These are phyloP conservation scores for Catocala fraxini DNA, from an alignment of 2,888 invertebrate genomes.

Conservation along the genomic window DNA sequence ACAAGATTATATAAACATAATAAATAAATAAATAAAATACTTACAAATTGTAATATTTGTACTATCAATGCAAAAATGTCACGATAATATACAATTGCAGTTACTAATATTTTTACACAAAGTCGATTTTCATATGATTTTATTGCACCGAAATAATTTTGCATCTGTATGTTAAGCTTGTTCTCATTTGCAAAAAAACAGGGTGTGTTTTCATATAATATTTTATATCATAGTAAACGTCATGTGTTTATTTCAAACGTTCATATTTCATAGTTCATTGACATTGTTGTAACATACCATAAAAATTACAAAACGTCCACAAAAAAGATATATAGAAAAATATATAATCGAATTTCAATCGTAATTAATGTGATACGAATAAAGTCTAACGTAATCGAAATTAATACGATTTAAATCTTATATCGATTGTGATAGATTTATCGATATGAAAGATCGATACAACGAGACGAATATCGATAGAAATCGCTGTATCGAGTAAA, in stretches of 20 bases:
- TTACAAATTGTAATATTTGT: slow-evolving; percentile 1
- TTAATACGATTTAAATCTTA: no score
- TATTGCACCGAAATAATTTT: slow-evolving; percentile 43
- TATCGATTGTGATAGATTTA: no score
- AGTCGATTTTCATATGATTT: slow-evolving; percentile 28
- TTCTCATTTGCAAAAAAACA: slow-evolving; percentile 53
- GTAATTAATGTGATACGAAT: no score
- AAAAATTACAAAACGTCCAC: no score
- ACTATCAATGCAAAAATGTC: neutral
- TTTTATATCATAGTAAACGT: slow-evolving; percentile 32
- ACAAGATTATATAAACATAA: neutral
- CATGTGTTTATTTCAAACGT: slow-evolving; percentile 27
- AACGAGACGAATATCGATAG: no score
- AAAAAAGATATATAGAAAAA: no score
- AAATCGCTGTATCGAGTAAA: no score
- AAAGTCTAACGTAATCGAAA: no score
- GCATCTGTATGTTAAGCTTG: slow-evolving; percentile 44
- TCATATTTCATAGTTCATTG: slow-evolving; percentile 19
- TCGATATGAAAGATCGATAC: no score
- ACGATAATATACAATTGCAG: neutral
- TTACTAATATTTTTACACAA: neutral
- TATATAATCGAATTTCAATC: no score
- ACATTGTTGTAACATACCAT: neutral
- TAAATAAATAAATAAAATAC: neutral
- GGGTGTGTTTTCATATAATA: slow-evolving; percentile 47